Conservation (phyloP, 2,888 invertebrate species). For the Leucania comma region DNA sequence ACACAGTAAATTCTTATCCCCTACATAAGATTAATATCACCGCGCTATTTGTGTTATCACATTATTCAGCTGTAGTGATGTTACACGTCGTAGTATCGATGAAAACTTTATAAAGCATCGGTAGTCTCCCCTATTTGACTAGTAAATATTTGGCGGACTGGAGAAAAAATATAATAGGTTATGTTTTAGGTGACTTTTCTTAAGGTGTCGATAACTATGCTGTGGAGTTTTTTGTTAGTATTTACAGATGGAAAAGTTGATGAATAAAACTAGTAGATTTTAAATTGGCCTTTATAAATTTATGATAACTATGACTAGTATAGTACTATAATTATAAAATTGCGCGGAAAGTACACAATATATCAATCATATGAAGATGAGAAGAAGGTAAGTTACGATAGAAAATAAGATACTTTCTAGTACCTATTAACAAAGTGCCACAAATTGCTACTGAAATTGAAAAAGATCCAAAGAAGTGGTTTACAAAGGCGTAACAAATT, state of each 20-base stretch:
- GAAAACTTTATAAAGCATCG: slow-evolving; percentile 6
- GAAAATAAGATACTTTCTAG: neutral
- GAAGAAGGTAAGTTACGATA: neutral
- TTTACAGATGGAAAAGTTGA: neutral
- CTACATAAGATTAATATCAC: slow-evolving; percentile 76
- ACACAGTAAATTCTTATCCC: slow-evolving; percentile 75
- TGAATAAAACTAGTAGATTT: too few species aligned
- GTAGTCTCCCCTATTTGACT: too few species aligned
- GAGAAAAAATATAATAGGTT: neutral
- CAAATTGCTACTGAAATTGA: slow-evolving; percentile 1
- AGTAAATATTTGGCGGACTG: neutral
- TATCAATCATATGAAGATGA: neutral
- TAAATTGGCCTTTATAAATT: too few species aligned
- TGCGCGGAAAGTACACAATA: neutral
- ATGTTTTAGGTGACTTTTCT: too few species aligned
- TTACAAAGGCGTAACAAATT: slow-evolving; percentile 11
- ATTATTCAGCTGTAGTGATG: slow-evolving; percentile 72
- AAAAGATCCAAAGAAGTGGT: slow-evolving; percentile 4
- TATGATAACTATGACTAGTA: too few species aligned
- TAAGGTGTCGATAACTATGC: neutral
- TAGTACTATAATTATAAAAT: neutral
- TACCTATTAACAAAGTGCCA: neutral
- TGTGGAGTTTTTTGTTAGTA: neutral
- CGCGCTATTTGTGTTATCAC: slow-evolving; percentile 79
- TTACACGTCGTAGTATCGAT: slow-evolving; percentile 32